Evolutionary conservation across 1,140 invertebrate genomes (phyloP), one percentile per base, ranked within the genome.

Genomic region (Drosophila kepulauana): DNA sequence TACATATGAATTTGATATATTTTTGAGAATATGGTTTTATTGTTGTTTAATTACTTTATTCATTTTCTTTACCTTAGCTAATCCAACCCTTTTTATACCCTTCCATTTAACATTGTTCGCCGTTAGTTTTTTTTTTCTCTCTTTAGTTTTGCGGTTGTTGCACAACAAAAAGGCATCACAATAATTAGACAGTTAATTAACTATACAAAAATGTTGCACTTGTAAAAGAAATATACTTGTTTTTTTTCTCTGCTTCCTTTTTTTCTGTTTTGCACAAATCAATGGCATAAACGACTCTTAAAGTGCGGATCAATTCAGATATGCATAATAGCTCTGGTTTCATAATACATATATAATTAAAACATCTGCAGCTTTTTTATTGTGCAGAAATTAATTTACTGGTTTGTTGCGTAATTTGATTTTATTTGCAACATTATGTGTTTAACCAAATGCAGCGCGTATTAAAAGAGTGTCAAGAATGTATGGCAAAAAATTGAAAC

Each of bases 101-200:
- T 30, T 13, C 0, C 28, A 28, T 41, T 41, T 41, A 41, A 3
- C 38, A n/a, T 10, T 51, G 20, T 28, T 28, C n/a, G 8, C 15
- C 2, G 1, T 15, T 52, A 11, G 7, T 11, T 25, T 57, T 57
- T 54, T 54, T 38, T 43, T 57, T 1, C 2, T 13, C 6, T 4
- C n/a, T 33, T 33, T 33, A 30, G 5, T 13, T 8, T 49, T 48
- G 46, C 5, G 46, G 5, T 28, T 49, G 3, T 11, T 1, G 20
- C 10, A 8, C 2, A 15, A 38, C 35, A 54, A 54, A 54, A 35
- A 33, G 5, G 11, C 51, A 8, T 33, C 30, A 54, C 51, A 54
- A 54, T 54, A 54, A 54, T 54, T 54, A 54, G 51, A 54, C 51
- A 54, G 51, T 33, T 54, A 54, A 54, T 54, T 54, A 54, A 54